Evolutionary conservation across 2,888 invertebrate genomes (phyloP), one percentile per base, ranked within the genome.

Genomic region (Chelonus formosanus): DNA sequence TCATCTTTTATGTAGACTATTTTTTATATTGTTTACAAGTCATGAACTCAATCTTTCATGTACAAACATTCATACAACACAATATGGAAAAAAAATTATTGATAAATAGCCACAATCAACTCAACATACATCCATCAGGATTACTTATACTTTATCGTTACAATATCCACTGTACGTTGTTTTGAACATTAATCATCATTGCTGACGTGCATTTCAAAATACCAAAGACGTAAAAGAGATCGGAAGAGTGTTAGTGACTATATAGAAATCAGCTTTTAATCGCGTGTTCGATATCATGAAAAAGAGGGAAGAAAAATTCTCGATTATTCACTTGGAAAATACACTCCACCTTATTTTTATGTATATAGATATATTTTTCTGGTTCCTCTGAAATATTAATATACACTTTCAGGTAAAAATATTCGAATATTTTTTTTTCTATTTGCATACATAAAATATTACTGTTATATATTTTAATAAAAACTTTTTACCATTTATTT

Each of bases 21-120:
- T 40, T 40, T 40, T 40, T 4, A 4, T 40, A 5, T 40, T 40
- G 40, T 40, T 40, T 40, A 40, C 40, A 40, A 40, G 40, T 40
- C 40, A 40, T 40, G 40, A 40, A 40, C 40, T 40, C 40, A 6
- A 40, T 40, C 40, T 40, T 40, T 40, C 6, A 6, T 40, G 6
- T 6, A 40, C 40, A 40, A 40, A 40, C 40, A 40, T 40, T 6
- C 40, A 6, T 6, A 40, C 40, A 40, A 43, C 40, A 52, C 32
- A 52, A 40, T 8, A 32, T 52, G 6, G 32, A 57, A 40, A 66
- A 71, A 68, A 64, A 64, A 67, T 43, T 44, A 63, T 67, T 70
- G 70, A 71, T 68, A 71, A 68, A 71, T 70, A 53, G 67, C 58
- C 48, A 67, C 69, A 71, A 71, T 71, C 71, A 71, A 71, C 62